Evolutionary conservation across 2,888 invertebrate genomes (phyloP), one percentile per base, ranked within the genome.

Genomic region (Ophioninae sp.): DNA sequence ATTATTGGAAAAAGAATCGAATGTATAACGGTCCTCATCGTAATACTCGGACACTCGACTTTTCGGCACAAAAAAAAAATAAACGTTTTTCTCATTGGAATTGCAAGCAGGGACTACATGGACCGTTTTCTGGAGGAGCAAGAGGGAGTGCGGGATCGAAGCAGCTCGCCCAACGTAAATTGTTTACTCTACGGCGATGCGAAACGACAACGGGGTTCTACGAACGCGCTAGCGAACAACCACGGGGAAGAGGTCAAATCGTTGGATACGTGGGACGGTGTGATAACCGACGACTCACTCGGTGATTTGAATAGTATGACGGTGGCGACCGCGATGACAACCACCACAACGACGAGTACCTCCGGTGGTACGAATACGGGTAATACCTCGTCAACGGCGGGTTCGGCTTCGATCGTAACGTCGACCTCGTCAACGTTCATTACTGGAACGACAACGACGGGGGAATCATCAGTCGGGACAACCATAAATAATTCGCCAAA

Each of bases 51-150:
- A 30, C 30, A 30, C 3, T 30, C 2, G 3, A 30, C 2, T 30
- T 67, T 17, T 65, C 13, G 8, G 17, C 44, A 6, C n/a, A 7
- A 13, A 7, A 44, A 68, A 68, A 67, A 68, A 68, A 20, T 13
- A 3, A 21, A 39, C 6, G 50, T 50, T 50, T 69, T 56, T 69
- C 17, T 56, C 87, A 44, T 68, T 68, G 86, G 74, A 86, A 89
- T 87, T 84, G 88, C 88, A 91, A 89, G 89, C 93, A 95, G 95
- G 81, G 98, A 98, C 93, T 98, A 97, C 91, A 98, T 98, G 98
- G 98, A 98, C 91, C 95, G 97, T 88, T 98, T 98, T 93, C 94
- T 98, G 88, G 97, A 97, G 91, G 98, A 98, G 91, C 97, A 97
- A 92, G 96, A 97, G 88, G 93, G 93, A 41, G 94, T 94, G 17